phyloP scores from a whole-genome alignment of 2,888 invertebrate species.

The Eudemis profundana region DNA sequence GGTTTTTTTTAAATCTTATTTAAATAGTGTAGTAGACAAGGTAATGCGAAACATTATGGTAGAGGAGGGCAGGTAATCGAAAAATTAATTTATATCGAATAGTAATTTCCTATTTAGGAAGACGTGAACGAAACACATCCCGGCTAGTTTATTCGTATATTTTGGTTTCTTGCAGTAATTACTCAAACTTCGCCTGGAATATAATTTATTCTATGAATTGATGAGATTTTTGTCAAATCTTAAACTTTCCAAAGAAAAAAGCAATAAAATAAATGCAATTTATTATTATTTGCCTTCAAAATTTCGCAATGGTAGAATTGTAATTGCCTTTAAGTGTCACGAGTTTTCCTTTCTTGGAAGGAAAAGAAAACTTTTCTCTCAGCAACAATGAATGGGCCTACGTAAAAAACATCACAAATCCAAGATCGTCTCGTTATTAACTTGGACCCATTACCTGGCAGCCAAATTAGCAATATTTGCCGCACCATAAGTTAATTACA shows the following conservation, averaged over 20 bases:
- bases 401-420: conserved; percentile 16
- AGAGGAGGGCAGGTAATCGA: too few relatives aligned
- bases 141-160: too few relatives aligned
- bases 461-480: conserved; percentile 55
- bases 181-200: too few relatives aligned
- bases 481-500: conserved; percentile 57
- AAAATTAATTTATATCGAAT: too few relatives aligned
- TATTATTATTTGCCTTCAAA: not conserved
- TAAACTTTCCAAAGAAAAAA: not conserved
- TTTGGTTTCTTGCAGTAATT: too few relatives aligned
- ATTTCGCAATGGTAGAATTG: not conserved
- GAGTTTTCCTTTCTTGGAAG: not conserved
- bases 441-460: conserved; percentile 47
- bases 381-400: conserved; percentile 15
- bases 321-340: conserved; percentile 11
- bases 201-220: not conserved
- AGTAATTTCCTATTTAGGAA: too few relatives aligned
- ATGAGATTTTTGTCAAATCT: not conserved
- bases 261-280: conserved; percentile 1
- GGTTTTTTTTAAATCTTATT: too few relatives aligned
- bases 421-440: conserved; percentile 32
- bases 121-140: too few relatives aligned
- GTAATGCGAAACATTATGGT: too few relatives aligned
- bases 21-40: too few relatives aligned
- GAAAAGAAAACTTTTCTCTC: conserved; percentile 26